phyloP scores from a whole-genome alignment of 2,888 invertebrate genomes.

The Hemistola chrysoprasaria region DNA sequence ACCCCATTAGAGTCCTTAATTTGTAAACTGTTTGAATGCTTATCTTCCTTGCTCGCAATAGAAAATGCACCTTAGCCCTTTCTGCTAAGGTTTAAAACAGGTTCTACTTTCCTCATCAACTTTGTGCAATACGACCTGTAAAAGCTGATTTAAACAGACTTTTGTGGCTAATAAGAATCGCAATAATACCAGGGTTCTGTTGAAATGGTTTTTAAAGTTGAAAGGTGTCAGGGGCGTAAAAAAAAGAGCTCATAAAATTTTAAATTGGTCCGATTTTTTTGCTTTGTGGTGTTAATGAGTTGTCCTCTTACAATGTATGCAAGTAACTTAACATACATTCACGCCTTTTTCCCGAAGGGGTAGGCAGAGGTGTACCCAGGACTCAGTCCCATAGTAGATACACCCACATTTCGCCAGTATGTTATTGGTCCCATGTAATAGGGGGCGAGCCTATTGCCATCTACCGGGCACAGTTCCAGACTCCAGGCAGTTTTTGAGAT shows the following conservation, averaged over 20 bases:
- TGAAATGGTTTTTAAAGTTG: constrained; percentile 13
- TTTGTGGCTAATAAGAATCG: constrained; percentile 15
- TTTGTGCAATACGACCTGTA: constrained; percentile 6
- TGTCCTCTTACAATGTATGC: constrained; percentile 9
- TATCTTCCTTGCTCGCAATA: constrained; percentile 15
- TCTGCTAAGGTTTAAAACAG: constrained; percentile 1
- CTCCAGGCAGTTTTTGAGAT: too few species aligned
- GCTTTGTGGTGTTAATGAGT: constrained; percentile 7
- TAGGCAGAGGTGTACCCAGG: too few species aligned
- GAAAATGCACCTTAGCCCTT: constrained; percentile 9
- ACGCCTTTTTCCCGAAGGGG: too few species aligned
- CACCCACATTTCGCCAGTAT: too few species aligned
- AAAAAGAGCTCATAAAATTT: constrained; percentile 8
- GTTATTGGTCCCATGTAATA: too few species aligned
- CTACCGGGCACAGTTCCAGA: too few species aligned
- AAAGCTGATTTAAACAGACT: constrained; percentile 9
- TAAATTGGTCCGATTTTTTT: constrained; percentile 3
- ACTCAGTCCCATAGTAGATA: too few species aligned
- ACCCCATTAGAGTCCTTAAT: constrained; percentile 57
- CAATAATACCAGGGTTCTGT: constrained; percentile 10
- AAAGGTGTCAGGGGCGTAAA: constrained; percentile 18
- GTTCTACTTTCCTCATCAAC: not conserved
- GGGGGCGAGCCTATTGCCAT: too few species aligned
- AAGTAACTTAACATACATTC: too few species aligned
- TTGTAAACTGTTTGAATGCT: constrained; percentile 40